Evolutionary conservation across 2,797 vertebrate genomes (phyloP).

Genomic region (Tapera naevia): DNA sequence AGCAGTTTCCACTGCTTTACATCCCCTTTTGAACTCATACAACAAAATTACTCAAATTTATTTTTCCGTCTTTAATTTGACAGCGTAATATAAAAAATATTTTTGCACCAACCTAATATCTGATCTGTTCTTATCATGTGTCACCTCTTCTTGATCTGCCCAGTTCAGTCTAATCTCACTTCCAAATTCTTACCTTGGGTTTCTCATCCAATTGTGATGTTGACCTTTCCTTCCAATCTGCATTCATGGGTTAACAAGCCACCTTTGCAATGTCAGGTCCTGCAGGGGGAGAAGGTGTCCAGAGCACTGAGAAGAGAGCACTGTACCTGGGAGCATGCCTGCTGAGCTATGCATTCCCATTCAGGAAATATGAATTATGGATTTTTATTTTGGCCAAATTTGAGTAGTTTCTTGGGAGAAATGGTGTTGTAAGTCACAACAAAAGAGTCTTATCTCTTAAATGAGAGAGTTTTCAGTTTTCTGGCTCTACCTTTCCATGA

Average conservation of each 20-base stretch:
- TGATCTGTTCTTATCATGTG: background rate
- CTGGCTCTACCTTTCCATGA: background rate
- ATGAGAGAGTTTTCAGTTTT: background rate
- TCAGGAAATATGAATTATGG: background rate
- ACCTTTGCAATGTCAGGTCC: background rate
- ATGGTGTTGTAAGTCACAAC: background rate
- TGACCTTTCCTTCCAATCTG: background rate
- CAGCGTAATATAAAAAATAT: too few relatives aligned
- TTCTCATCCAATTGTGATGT: background rate
- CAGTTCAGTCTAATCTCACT: background rate
- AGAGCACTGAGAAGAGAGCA: background rate
- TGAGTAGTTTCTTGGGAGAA: background rate
- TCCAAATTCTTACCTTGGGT: background rate
- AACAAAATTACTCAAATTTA: too few relatives aligned
- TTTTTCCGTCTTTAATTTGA: too few relatives aligned
- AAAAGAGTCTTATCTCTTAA: background rate
- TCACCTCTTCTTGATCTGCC: background rate
- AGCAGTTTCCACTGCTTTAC: too few relatives aligned
- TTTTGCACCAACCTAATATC: too few relatives aligned
- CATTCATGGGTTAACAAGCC: background rate
- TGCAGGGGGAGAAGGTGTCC: background rate
- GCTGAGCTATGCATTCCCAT: background rate
- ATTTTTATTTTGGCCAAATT: background rate
- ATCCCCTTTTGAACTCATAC: too few relatives aligned
- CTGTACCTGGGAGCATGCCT: background rate